Evolutionary conservation across 2,113 vertebrate species (phyloP), one percentile per base, ranked within the genome.

Genomic region (Anguilla japonica): DNA sequence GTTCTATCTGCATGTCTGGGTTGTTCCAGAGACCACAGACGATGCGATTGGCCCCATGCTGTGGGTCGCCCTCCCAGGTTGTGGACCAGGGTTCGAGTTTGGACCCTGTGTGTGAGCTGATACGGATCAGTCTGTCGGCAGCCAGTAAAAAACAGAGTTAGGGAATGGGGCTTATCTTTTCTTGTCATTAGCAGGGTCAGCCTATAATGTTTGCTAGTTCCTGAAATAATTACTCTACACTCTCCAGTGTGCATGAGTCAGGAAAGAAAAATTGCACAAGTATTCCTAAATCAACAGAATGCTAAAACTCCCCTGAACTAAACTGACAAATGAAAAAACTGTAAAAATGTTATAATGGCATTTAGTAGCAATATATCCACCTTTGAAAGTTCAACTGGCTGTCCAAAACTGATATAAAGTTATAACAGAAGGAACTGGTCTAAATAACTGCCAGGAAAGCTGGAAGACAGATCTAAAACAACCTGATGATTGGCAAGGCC

Each of bases 11-110:
- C 15, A 22, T 41, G 87, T 79, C 88, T 57, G 20, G 79, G 26
- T 79, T 63, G 83, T 89, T 86, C 82, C 60, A 16, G 14, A 22
- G 90, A 91, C 91, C 92, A 94, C 93, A 94, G 92, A 92, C 91
- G 81, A 89, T 43, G 91, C 87, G 84, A 29, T 80, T 80, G 29
- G 13, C 43, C 60, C 88, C 56, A 89, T 86, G 89, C 86, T 91
- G 90, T 85, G 71, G 86, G 78, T 29, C 60, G 16, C 22, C 39
- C 46, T 53, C 83, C 75, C 53, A 81, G 82, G 82, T 79, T 79
- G 81, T 53, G 84, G 88, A 46, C 50, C 71, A 85, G 85, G 87
- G 29, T 83, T 82, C n/a, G 80, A 84, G 89, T 83, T 79, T 39
- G 15, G 39, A 18, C 85, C 86, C 82, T 57, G 41, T 83, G 85